phyloP scores from a whole-genome alignment of 2,113 vertebrate genomes.

The Lagenorhynchus albirostris region DNA sequence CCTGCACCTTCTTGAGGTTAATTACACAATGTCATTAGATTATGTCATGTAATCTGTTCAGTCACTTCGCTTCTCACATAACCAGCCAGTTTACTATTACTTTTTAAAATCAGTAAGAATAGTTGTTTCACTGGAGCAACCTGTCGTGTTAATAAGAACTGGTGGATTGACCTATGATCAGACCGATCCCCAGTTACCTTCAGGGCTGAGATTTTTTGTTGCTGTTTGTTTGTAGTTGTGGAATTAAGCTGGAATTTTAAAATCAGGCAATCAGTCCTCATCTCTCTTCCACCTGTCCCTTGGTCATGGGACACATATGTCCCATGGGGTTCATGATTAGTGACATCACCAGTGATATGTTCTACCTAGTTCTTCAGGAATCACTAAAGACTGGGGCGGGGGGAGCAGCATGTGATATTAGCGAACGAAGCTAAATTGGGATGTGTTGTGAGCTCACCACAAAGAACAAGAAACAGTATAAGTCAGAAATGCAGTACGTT shows the following conservation, averaged over 20 bases:
- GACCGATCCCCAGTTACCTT: not conserved
- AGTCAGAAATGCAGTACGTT: not conserved
- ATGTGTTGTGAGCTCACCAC: not conserved
- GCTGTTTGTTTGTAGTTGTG: not conserved
- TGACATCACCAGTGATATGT: not conserved
- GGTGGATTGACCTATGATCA: not conserved
- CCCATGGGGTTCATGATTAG: not conserved
- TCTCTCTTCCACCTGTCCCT: not conserved
- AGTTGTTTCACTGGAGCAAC: not conserved
- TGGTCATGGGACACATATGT: fast-evolving
- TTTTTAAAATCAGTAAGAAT: not conserved
- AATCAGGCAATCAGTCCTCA: not conserved
- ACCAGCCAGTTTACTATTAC: not conserved
- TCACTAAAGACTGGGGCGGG: too few species aligned
- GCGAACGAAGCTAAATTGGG: not conserved
- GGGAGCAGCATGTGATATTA: not conserved
- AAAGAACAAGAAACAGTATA: not conserved
- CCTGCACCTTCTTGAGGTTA: not conserved
- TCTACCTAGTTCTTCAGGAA: not conserved
- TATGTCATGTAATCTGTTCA: fast-evolving
- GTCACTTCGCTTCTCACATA: not conserved
- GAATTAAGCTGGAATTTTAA: not conserved
- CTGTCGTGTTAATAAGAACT: not conserved
- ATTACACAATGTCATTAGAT: fast-evolving
- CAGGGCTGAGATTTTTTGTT: not conserved